Percentiles rank a stretch among this genome's conserved stretches.
Conservation (phyloP, 2,888 invertebrate species). For the Agrilus biguttatus region DNA sequence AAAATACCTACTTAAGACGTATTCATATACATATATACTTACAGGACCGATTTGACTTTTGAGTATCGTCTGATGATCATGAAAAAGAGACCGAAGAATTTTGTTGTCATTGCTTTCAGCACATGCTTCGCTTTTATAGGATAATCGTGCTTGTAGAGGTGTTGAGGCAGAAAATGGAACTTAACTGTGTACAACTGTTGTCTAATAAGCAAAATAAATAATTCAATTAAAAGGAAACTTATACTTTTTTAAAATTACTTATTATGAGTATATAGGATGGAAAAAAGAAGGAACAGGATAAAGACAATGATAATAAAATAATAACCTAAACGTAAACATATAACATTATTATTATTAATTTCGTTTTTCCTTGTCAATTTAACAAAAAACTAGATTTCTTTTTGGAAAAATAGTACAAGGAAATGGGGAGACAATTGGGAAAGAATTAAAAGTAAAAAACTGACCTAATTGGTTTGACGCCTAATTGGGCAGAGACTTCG, state of each 20-base stretch:
- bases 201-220: slow-evolving; percentile 17
- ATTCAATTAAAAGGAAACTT: not conserved
- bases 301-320: not conserved
- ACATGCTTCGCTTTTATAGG: slow-evolving; percentile 54
- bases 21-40: slow-evolving; percentile 25
- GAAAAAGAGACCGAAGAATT: slow-evolving; percentile 56
- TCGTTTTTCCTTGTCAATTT: too few species aligned
- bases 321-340: too few species aligned
- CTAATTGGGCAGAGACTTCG: slow-evolving; percentile 43
- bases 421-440: too few species aligned
- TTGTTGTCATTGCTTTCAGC: slow-evolving; percentile 57
- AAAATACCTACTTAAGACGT: too few species aligned
- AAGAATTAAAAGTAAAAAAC: not conserved
- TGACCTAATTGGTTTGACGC: slow-evolving; percentile 37
- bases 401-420: too few species aligned
- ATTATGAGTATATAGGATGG: not conserved
- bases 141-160: slow-evolving; percentile 59
- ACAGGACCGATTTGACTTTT: slow-evolving; percentile 36
- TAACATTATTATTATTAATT: too few species aligned
- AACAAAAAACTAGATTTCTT: too few species aligned
- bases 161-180: slow-evolving; percentile 59
- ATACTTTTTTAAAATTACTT: not conserved
- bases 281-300: not conserved
- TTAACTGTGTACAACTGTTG: slow-evolving; percentile 49
- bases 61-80: slow-evolving; percentile 42